Base-by-base conservation (phyloP, 2,888 invertebrate genomes). In the Cheilosia impressa region DNA sequence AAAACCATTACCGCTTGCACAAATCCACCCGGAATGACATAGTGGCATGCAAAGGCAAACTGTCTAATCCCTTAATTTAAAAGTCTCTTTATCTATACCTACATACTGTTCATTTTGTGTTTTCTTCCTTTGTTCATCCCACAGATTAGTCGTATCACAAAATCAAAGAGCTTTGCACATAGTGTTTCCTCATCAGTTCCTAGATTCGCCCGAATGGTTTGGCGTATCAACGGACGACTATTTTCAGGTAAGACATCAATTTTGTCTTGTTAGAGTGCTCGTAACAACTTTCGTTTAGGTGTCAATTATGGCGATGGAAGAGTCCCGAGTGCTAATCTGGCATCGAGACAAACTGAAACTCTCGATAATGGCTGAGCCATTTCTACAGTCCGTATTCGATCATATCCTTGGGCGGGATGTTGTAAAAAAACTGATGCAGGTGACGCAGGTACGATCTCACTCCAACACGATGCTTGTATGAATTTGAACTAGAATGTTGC, bases 171-270 rank as follows among this genome's bases (percentile, higher is more conserved):
- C 96, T 77, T 93, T 97, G 84, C 97, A 97, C 93, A 96, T 97
- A 92, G 96, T 97, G 91, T 96, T 96, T 93, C 95, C 96, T 77
- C 96, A 96, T 93, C 97, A 97, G 93, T 97, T 97, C 93, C 94
- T 97, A 88, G 97, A 97, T 93, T 96, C 96, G 87, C 96, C 97
- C 65, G 97, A 97, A 93, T 97, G 97, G 96, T 97, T 97, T 92
- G 96, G 96, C 87, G 96, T 97, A 58, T 96, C 96, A 72, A 96
- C 96, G 38, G 96, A 97, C 90, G 97, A 97, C 91, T 96, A 94
- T 91, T 97, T 97, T 92, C 97, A 97, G 94, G 96, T 96, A 55
- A 38, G 3, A 43, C 57, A 0, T 34, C 15, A 15, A 41, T 24
- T 66, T 5, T 1, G 6, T 5, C 0, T 13, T 24, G 13, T 52